Base-by-base conservation (phyloP, 2,797 vertebrate genomes). In the Kryptolebias ocellatus region DNA sequence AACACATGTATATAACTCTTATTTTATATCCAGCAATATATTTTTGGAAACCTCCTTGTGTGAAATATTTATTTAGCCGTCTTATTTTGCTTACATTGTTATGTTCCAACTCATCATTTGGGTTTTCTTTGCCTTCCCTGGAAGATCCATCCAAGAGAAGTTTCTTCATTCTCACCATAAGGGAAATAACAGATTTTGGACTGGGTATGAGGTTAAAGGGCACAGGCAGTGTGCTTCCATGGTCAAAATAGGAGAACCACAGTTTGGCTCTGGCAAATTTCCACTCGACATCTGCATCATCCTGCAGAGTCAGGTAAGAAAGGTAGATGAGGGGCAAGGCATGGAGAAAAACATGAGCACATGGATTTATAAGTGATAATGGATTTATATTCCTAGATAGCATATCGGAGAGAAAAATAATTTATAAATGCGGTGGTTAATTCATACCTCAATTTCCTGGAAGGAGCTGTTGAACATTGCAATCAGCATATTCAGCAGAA, bases 391-490 rank as follows among this genome's bases (percentile, higher is more conserved):
- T 67, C 18, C 20, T 27, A 1, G 9, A 24, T 2, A 34, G 16
- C 20, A n/a, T 4, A 27, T 0, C 1, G 52, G 15, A 55, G 1
- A 51, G 10, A 45, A 29, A 53, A 62, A 37, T 37, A 3, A 2
- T 56, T 37, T 12, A 29, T 6, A 64, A 61, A 42, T 39, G 15
- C 57, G 0, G 24, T 56, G 12, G 2, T 67, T 45, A 2, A 60
- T 17, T 39, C 20, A 0, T 93, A 98, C 97, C 96, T 99, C 95
- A 16, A 99, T 99, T 93, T 99, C 96, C 81, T 99, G 97, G 64
- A 98, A 99, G 0, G 98, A 99, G 86, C 96, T 99, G 88, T 99
- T 99, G 87, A 99, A 99, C 98, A 99, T 99, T 55, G 98, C 98
- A 69, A 99, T 99, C 57, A 99, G 94, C 98, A 99, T 99, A 86